A percentile compares a stretch with the other conserved stretches of the same genome.
These are phyloP conservation scores for Bilobella aurantiaca DNA, from an alignment of 1,140 invertebrate species.

Conservation along the genomic window DNA sequence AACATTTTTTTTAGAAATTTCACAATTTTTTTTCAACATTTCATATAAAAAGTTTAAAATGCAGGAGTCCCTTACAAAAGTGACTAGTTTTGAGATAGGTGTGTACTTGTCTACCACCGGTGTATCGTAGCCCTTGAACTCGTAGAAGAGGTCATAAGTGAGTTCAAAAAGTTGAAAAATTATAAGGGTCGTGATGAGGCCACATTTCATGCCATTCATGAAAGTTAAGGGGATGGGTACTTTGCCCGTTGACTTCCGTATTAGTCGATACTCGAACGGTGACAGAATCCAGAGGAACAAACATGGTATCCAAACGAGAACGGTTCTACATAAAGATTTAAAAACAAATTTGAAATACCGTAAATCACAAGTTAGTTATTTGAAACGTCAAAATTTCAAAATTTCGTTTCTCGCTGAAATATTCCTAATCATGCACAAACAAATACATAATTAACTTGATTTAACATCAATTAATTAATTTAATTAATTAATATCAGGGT, in stretches of 20 bases:
- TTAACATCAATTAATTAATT: too few species aligned
- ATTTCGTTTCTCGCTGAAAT: too few species aligned
- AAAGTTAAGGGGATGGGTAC: neutral
- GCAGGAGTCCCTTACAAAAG: neutral
- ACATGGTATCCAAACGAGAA: constrained; percentile 76
- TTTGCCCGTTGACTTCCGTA: neutral
- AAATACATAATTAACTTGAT: too few species aligned
- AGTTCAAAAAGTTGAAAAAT: constrained; percentile 4
- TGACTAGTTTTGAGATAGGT: neutral
- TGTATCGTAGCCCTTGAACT: neutral
- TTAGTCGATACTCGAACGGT: neutral
- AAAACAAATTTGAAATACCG: too few species aligned
- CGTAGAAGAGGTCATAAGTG: constrained; percentile 1
- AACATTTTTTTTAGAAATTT: neutral
- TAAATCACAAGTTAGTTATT: too few species aligned
- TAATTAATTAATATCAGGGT: too few species aligned
- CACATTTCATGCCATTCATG: neutral
- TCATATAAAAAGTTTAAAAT: neutral
- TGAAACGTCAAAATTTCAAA: too few species aligned
- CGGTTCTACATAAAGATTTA: too few species aligned
- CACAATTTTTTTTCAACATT: neutral
- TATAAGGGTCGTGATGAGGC: constrained; percentile 2
- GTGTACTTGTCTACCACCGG: neutral
- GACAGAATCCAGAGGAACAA: constrained; percentile 52
- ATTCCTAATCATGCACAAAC: too few species aligned